Evolutionary conservation across 1,140 invertebrate genomes (phyloP).

Genomic region (Bombus waltoni): DNA sequence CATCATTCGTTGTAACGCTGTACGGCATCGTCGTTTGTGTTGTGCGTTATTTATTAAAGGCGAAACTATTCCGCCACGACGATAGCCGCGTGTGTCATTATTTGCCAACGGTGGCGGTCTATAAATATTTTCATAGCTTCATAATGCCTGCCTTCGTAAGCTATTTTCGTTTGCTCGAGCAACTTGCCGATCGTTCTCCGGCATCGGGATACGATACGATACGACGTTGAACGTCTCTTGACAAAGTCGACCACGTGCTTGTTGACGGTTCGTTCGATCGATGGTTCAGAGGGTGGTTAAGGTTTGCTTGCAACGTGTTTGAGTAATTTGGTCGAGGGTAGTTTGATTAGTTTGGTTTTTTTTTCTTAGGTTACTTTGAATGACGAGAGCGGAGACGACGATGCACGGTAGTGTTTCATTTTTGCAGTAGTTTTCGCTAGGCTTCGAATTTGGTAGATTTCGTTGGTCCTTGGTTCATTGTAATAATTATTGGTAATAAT

Average conservation of each 20-base stretch:
- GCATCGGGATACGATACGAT: constrained; percentile 1
- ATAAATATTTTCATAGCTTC: constrained; percentile 57
- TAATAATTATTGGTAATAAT: too few species aligned
- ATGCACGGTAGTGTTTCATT: too few species aligned
- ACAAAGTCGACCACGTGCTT: constrained; percentile 5
- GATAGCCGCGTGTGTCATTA: constrained; percentile 38
- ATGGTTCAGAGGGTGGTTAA: background rate
- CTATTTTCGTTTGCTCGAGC: constrained; percentile 51
- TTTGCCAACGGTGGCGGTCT: constrained; percentile 53
- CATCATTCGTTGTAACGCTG: constrained; percentile 41
- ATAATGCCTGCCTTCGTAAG: constrained; percentile 49
- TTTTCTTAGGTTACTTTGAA: too few species aligned
- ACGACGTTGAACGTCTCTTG: too few species aligned
- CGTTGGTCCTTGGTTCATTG: too few species aligned
- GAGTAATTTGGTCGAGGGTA: too few species aligned
- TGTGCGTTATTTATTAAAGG: constrained; percentile 47
- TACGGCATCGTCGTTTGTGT: background rate
- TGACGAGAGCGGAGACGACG: too few species aligned
- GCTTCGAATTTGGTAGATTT: too few species aligned
- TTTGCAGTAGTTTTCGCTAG: too few species aligned
- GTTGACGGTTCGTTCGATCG: background rate
- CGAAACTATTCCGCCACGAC: constrained; percentile 25
- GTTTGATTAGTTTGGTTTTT: too few species aligned
- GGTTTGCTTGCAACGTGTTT: background rate
- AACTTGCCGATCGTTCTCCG: constrained; percentile 30